Conservation (phyloP, 2,888 invertebrate species). For the Erebia palarica region DNA sequence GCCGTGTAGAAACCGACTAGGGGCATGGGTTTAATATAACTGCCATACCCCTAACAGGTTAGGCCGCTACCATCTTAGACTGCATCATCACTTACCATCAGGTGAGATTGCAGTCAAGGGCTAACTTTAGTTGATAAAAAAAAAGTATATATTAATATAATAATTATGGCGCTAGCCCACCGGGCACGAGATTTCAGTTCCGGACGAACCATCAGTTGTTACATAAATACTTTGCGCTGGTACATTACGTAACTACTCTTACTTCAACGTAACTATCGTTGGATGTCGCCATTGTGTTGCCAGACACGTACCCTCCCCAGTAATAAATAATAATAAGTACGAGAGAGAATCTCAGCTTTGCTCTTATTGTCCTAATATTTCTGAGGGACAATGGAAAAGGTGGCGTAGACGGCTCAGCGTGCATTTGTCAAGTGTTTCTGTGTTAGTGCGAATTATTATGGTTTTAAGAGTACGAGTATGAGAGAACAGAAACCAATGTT, state of each 20-base stretch:
- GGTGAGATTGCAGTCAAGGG: too few relatives aligned
- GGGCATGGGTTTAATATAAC: too few relatives aligned
- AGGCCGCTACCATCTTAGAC: too few relatives aligned
- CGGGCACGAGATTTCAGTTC: too few relatives aligned
- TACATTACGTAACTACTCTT: neutral
- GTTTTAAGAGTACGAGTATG: constrained; percentile 15
- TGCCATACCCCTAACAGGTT: too few relatives aligned
- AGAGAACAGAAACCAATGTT: constrained; percentile 1
- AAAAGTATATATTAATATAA: too few relatives aligned
- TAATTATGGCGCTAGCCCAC: too few relatives aligned
- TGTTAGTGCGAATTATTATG: constrained; percentile 29
- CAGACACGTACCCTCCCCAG: constrained; percentile 10
- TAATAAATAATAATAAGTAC: constrained; percentile 28
- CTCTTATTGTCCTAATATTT: constrained; percentile 31
- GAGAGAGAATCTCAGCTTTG: constrained; percentile 22
- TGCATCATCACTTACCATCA: too few relatives aligned
- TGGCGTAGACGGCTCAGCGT: constrained; percentile 26
- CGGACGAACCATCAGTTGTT: too few relatives aligned
- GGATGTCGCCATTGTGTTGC: constrained; percentile 13
- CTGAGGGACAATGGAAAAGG: constrained; percentile 39
- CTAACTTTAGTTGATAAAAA: too few relatives aligned
- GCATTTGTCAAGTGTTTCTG: constrained; percentile 40
- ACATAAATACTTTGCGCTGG: neutral
- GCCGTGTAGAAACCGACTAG: too few relatives aligned
- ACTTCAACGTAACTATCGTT: constrained; percentile 3